Evolutionary conservation across 2,888 invertebrate species (phyloP), one percentile per base, ranked within the genome.

Genomic region (Aphodius sticticus): DNA sequence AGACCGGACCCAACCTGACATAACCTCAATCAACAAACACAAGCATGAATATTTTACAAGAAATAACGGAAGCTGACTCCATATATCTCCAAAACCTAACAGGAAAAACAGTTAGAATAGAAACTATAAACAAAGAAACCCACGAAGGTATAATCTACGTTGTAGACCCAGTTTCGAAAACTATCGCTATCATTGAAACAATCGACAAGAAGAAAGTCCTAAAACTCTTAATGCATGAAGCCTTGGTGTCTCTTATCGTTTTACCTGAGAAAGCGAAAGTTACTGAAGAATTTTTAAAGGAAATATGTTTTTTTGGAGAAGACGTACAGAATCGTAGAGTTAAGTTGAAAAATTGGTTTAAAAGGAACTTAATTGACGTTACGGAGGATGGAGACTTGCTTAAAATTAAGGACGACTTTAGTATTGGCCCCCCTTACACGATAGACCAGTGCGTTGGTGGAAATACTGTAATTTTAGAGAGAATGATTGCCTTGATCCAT

Each of bases 381-480:
- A 84, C 84, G 78, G 89, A 89, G 83, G 84, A 84, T 16, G 89
- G 87, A 38, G 85, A 87, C 76, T 82, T 84, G 38, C 83, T 90
- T 16, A 87, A 86, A 83, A 84, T 90, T 37, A 87, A 87, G 78
- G 86, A 88, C 76, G 85, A 87, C 81, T 81, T 90, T 76, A 83
- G 86, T 15, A 89, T 90, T 76, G 84, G 86, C 53, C 87, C 89
- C 6, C 90, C 89, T 3, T 90, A 89, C 86, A 86, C 85, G 38
- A 82, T 84, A 12, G 86, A 88, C 35, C 86, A 88, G 79, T 89
- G 89, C 82, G 85, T 87, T 80, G 87, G 88, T 82, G 87, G 86
- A 81, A 90, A 88, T 83, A 88, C 86, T 37, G 86, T 89, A 38
- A 86, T 89, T 79, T 87, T 89, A 78, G 87, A 87, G 77, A 86